These are phyloP conservation scores for Darevskia mixta DNA, from an alignment of 2,797 vertebrate species.

Conservation along the genomic window DNA sequence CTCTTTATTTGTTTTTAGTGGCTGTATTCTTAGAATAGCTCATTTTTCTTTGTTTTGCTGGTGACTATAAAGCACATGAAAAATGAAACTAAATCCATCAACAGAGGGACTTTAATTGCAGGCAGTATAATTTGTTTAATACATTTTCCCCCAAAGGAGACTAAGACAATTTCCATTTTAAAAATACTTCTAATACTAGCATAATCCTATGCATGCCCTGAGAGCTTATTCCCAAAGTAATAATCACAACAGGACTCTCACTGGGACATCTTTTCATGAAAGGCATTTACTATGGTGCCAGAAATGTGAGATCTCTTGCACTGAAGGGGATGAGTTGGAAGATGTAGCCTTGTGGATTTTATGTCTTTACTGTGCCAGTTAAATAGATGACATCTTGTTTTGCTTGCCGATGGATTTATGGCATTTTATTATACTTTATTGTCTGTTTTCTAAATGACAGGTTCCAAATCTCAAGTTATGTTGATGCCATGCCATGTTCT, in stretches of 20 bases:
- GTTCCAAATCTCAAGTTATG: too few relatives aligned
- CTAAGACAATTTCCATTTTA: conserved; percentile 22
- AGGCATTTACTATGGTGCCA: background rate
- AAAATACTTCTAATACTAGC: conserved; percentile 23
- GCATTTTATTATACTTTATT: too few relatives aligned
- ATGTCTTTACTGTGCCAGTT: background rate
- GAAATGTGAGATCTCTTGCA: background rate
- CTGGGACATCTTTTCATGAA: conserved; percentile 21
- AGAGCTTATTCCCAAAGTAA: conserved; percentile 32
- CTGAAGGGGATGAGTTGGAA: background rate
- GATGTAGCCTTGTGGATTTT: background rate
- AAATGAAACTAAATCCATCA: conserved; percentile 70
- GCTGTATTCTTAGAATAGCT: conserved; percentile 63
- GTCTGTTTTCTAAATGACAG: background rate
- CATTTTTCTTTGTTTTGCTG: conserved; percentile 67
- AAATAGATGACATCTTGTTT: background rate
- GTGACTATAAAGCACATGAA: conserved; percentile 59
- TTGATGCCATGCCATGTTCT: background rate
- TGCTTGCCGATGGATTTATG: too few relatives aligned
- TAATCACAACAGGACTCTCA: conserved; percentile 36
- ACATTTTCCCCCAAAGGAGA: conserved; percentile 69
- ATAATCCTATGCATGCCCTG: conserved; percentile 25
- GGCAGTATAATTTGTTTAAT: conserved; percentile 59
- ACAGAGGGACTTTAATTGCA: conserved; percentile 59
- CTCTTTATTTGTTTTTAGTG: conserved; percentile 68